Evolutionary conservation across 2,888 invertebrate species (phyloP).

Genomic region (Torymus texanus): DNA sequence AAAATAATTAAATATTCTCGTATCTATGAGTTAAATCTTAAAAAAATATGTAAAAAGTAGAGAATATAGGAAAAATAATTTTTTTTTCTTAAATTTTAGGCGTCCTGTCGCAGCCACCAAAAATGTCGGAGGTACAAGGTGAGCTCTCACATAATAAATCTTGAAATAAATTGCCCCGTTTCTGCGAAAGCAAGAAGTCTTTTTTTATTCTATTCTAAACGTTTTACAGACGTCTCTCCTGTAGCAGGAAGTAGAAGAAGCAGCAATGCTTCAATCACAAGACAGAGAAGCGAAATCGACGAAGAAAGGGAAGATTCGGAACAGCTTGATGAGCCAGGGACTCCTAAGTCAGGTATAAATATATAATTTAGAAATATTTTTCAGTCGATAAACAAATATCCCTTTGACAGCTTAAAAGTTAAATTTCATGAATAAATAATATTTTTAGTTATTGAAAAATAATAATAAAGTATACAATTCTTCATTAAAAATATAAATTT

Average conservation of each 20-base stretch:
- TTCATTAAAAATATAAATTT: too few species aligned
- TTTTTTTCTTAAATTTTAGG: conserved; percentile 59
- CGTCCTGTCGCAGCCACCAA: conserved; percentile 61
- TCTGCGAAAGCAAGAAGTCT: conserved; percentile 13
- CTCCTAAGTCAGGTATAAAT: conserved; percentile 62
- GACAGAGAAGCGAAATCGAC: conserved; percentile 60
- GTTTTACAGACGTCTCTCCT: conserved; percentile 55
- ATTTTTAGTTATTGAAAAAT: too few species aligned
- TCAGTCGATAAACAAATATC: too few species aligned
- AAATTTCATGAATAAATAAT: too few species aligned
- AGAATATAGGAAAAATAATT: conserved; percentile 11
- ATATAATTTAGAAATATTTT: too few species aligned
- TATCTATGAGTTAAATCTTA: too few species aligned
- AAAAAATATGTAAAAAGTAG: too few species aligned
- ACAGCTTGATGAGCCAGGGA: conserved; percentile 56
- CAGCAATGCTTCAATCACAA: conserved; percentile 58
- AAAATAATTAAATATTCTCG: too few species aligned
- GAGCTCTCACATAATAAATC: conserved; percentile 54
- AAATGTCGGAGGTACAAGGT: conserved; percentile 73
- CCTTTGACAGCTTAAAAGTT: too few species aligned
- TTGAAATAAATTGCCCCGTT: conserved; percentile 21
- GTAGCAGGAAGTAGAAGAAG: conserved; percentile 60
- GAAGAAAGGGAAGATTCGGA: conserved; percentile 59
- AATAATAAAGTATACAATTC: too few species aligned
- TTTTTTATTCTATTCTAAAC: conserved; percentile 10